Evolutionary conservation across 2,888 invertebrate genomes (phyloP).

Genomic region (Petrophora chlorosata): DNA sequence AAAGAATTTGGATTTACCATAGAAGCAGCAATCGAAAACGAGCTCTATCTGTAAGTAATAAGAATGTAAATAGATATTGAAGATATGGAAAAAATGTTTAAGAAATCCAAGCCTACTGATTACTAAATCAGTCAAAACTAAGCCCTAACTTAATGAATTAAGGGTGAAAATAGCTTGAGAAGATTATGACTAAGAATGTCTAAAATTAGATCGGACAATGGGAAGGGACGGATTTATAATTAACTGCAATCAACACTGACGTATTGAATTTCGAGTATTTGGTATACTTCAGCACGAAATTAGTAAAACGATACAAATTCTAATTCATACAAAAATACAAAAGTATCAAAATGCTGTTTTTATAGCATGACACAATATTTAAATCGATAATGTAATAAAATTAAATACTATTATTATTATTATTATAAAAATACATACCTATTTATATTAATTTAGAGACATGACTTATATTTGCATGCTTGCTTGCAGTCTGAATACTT

Average conservation of each 20-base stretch:
- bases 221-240: slow-evolving; percentile 82
- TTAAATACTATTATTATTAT: too few relatives aligned
- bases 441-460: too few relatives aligned
- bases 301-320: too few relatives aligned
- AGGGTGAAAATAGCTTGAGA: slow-evolving; percentile 23
- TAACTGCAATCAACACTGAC: slow-evolving; percentile 84
- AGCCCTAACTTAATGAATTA: slow-evolving; percentile 32
- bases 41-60: slow-evolving; percentile 32
- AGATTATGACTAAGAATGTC: slow-evolving; percentile 29
- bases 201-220: slow-evolving; percentile 74
- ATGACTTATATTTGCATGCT: too few relatives aligned
- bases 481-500: too few relatives aligned
- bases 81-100: slow-evolving; percentile 34
- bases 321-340: too few relatives aligned
- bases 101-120: slow-evolving; percentile 42
- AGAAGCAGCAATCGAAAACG: slow-evolving; percentile 29
- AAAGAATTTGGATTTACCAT: slow-evolving; percentile 55
- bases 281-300: slow-evolving; percentile 56
- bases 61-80: slow-evolving; percentile 22
- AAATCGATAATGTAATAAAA: too few relatives aligned
- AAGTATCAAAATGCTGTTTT: too few relatives aligned
- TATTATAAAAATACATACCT: too few relatives aligned
- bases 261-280: slow-evolving; percentile 80
- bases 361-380: too few relatives aligned
- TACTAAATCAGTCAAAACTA: slow-evolving; percentile 31